Evolutionary conservation across 2,113 vertebrate genomes (phyloP).

Genomic region (Bettongia penicillata): DNA sequence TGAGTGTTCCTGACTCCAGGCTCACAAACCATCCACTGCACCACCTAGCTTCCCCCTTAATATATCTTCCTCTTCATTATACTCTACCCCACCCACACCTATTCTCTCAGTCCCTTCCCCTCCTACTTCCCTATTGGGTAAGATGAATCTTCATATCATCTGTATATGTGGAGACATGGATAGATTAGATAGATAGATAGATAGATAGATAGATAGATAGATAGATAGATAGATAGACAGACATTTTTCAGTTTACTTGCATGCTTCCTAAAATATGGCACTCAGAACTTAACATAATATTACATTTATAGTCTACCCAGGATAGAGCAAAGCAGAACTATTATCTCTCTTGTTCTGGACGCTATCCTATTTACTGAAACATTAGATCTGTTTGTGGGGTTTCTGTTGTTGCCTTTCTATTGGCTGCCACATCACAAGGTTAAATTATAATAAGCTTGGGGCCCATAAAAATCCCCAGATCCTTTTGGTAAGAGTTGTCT

Average conservation of each 20-base stretch:
- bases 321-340: neutral
- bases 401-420: neutral
- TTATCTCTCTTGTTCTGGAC: neutral
- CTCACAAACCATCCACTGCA: neutral
- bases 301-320: neutral
- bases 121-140: neutral
- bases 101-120: neutral
- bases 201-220: too few relatives aligned
- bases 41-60: neutral
- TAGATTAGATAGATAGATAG: too few relatives aligned
- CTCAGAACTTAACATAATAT: neutral
- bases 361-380: neutral
- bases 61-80: neutral
- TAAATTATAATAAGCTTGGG: neutral
- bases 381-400: neutral
- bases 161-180: neutral
- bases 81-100: too few relatives aligned
- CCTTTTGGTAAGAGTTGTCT: neutral
- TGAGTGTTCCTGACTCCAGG: neutral
- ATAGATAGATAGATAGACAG: too few relatives aligned
- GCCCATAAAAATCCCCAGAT: neutral
- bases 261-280: neutral
- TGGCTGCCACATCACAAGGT: neutral
- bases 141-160: neutral
- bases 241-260: neutral